These are phyloP conservation scores for Allolobophora icterica DNA, from an alignment of 2,888 invertebrate genomes.

Conservation along the genomic window DNA sequence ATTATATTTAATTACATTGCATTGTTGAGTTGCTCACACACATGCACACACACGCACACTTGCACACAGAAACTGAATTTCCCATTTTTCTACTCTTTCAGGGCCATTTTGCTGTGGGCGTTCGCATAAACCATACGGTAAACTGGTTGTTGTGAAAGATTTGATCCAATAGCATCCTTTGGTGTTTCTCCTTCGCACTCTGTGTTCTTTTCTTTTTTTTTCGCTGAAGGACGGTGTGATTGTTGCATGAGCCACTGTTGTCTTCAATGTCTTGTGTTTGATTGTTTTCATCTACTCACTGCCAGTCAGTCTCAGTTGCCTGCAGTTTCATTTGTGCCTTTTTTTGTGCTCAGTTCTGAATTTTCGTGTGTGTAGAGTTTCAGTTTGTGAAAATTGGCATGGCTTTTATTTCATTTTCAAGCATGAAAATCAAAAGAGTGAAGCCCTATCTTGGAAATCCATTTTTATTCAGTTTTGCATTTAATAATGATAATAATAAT, in stretches of 20 bases:
- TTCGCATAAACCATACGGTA: conserved; percentile 7
- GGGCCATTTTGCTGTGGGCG: conserved; percentile 18
- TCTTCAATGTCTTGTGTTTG: no score
- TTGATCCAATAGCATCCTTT: background rate
- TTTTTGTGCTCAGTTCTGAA: background rate
- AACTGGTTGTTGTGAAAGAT: conserved; percentile 20
- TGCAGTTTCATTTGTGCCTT: background rate
- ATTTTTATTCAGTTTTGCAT: background rate
- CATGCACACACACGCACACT: no score
- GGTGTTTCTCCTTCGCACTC: background rate
- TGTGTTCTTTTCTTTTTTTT: background rate
- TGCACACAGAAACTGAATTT: background rate
- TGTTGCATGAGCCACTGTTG: background rate
- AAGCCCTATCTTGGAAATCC: background rate
- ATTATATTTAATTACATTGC: no score
- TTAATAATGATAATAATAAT: background rate
- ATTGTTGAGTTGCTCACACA: no score
- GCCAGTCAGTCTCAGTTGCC: background rate
- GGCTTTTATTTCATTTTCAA: background rate
- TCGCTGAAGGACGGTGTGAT: background rate
- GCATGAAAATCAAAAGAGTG: background rate
- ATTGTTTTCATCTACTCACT: no score
- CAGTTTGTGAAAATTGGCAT: background rate
- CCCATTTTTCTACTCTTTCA: background rate
- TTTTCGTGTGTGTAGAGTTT: background rate